Percentiles rank a stretch among this genome's conserved stretches.
These are phyloP conservation scores for Cinclus cinclus DNA, from an alignment of 2,113 vertebrate species.

Conservation along the genomic window DNA sequence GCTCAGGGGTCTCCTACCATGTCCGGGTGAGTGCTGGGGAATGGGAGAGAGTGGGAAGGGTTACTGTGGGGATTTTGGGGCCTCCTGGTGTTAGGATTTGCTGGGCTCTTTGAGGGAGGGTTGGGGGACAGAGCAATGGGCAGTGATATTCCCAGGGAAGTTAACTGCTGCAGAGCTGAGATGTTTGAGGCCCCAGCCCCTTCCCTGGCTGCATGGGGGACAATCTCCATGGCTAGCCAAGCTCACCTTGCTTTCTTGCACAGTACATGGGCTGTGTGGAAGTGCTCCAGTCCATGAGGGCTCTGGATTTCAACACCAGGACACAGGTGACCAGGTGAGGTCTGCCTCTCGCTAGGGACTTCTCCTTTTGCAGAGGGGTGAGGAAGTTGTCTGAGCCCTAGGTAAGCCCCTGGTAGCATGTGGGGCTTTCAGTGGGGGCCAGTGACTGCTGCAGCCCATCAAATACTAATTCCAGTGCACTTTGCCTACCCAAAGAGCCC, in stretches of 20 bases:
- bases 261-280: conserved; percentile 97
- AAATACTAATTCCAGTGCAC: background rate
- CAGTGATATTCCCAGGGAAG: background rate
- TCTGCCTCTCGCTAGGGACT: background rate
- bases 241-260: background rate
- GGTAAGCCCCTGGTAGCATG: accelerated
- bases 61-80: background rate
- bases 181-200: background rate
- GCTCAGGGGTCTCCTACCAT: conserved; percentile 89
- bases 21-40: conserved; percentile 76
- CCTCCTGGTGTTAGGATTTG: background rate
- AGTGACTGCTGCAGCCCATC: conserved; percentile 3
- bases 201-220: background rate
- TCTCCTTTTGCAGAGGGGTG: background rate
- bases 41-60: accelerated
- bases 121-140: background rate
- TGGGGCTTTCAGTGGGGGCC: background rate
- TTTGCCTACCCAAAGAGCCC: background rate
- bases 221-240: too few relatives aligned
- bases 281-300: conserved; percentile 96
- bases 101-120: accelerated
- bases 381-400: background rate
- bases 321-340: conserved; percentile 96
- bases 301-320: conserved; percentile 95
- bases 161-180: accelerated